Conservation (phyloP, 2,113 vertebrate species). For the Odontophorus gujanensis region DNA sequence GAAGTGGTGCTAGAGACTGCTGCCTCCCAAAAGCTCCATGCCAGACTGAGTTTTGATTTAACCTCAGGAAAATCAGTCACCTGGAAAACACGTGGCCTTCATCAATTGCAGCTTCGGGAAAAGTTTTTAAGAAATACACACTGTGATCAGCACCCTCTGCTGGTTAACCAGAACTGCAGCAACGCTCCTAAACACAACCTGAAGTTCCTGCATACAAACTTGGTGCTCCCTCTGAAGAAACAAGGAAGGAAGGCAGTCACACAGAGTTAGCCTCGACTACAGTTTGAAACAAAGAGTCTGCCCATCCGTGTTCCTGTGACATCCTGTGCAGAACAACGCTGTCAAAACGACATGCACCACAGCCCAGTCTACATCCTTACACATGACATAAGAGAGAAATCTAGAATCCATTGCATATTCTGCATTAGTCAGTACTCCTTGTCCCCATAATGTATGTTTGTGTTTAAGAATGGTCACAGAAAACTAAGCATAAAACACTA, state of each 20-base stretch:
- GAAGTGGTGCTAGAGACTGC: rapidly evolving
- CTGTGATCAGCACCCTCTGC: background rate
- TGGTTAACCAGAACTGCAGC: rapidly evolving
- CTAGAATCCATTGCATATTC: background rate
- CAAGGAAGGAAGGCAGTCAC: background rate
- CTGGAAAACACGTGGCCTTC: background rate
- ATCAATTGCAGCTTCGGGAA: background rate
- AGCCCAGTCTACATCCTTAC: background rate
- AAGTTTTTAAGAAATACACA: background rate
- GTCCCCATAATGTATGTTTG: background rate
- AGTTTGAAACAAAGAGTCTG: background rate
- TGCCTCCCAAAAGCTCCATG: rapidly evolving
- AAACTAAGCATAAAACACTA: background rate
- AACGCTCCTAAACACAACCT: background rate
- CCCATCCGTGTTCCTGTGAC: background rate
- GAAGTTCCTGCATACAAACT: background rate
- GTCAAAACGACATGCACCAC: background rate
- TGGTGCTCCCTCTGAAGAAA: constrained; percentile 14
- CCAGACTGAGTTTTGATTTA: background rate
- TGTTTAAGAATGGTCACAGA: background rate
- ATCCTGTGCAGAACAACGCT: background rate
- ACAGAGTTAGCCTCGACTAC: background rate
- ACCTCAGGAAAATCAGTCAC: background rate
- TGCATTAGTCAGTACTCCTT: background rate
- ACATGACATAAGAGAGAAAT: background rate